Evolutionary conservation across 2,113 vertebrate species (phyloP), one percentile per base, ranked within the genome.

Genomic region (Gallinago undulata): DNA sequence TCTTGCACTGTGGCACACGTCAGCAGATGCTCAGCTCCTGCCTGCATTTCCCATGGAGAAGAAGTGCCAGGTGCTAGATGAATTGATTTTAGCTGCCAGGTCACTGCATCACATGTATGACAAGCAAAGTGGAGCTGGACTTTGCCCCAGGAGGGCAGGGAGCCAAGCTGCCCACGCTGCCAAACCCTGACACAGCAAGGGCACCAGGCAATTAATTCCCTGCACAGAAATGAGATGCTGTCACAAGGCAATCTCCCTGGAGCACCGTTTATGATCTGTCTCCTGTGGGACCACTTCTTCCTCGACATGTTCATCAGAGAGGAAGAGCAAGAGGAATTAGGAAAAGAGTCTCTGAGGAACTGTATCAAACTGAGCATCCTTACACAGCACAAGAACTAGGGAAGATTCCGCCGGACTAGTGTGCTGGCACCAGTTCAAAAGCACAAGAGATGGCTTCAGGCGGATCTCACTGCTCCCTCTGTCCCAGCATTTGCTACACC

Each of bases 301-400:
- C 31, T 68, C 63, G 45, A 3, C 7, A 10, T 2, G 12, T 27
- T 63, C 43, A 68, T 63, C 43, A 68, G n/a, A 33, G 25, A 80
- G n/a, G 48, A 68, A 59, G 62, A 56, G 43, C 28, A 87, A 37
- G 0, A 57, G 18, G 28, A 73, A 84, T 21, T 30, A 30, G 39
- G 51, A 74, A n/a, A 2, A 78, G 25, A 37, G 27, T 28, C 17
- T 37, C 35, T 9, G 45, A 64, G 59, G 33, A 89, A 22, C 11
- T 16, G 13, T 53, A 53, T 24, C 30, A 55, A 59, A 56, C 59
- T 5, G 21, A 84, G 28, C 31, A 63, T 21, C 59, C 35, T 35
- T 12, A 28, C 0, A 0, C 4, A 39, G 48, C 1, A 2, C 55
- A 79, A 24, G 27, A 53, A 41, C 22, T 62, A 69, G 25, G 23